phyloP scores from a whole-genome alignment of 1,140 invertebrate genomes.

The Halesus radiatus region DNA sequence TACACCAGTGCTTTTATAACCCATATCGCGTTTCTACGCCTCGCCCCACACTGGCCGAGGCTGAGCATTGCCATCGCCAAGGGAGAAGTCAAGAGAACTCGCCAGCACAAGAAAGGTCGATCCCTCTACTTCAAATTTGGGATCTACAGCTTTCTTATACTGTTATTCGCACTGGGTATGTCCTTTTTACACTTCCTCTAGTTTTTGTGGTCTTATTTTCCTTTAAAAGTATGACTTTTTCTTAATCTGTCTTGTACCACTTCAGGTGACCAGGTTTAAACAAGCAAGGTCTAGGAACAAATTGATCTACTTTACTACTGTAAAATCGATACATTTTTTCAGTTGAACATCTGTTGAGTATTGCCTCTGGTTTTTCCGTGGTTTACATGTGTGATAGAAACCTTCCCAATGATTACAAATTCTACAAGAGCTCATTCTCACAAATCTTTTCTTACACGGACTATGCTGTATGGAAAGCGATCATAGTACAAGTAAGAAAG shows the following conservation, averaged over 20 bases:
- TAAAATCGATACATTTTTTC: neutral
- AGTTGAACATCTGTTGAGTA: slow-evolving; percentile 21
- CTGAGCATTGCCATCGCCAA: slow-evolving; percentile 12
- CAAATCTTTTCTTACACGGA: slow-evolving; percentile 16
- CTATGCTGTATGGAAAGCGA: slow-evolving; percentile 5
- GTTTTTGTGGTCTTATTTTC: neutral
- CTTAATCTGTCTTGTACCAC: no score
- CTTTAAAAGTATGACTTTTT: no score
- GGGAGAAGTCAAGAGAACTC: slow-evolving; percentile 11
- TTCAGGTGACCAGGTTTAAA: no score
- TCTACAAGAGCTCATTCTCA: slow-evolving; percentile 3
- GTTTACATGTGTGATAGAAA: slow-evolving; percentile 13
- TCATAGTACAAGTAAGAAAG: slow-evolving; percentile 3
- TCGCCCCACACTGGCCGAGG: slow-evolving; percentile 46
- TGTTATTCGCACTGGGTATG: slow-evolving; percentile 42
- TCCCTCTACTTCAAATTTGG: slow-evolving; percentile 26
- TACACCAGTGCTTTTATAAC: slow-evolving; percentile 38
- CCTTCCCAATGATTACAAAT: neutral
- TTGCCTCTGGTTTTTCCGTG: slow-evolving; percentile 7
- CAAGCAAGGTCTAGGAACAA: no score
- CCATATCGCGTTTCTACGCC: slow-evolving; percentile 41
- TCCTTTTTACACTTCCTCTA: neutral
- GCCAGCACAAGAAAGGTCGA: neutral
- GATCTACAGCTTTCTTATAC: slow-evolving; percentile 29
- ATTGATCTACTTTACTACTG: no score